Evolutionary conservation across 2,797 vertebrate genomes (phyloP).

Genomic region (Enteromius viviparus): DNA sequence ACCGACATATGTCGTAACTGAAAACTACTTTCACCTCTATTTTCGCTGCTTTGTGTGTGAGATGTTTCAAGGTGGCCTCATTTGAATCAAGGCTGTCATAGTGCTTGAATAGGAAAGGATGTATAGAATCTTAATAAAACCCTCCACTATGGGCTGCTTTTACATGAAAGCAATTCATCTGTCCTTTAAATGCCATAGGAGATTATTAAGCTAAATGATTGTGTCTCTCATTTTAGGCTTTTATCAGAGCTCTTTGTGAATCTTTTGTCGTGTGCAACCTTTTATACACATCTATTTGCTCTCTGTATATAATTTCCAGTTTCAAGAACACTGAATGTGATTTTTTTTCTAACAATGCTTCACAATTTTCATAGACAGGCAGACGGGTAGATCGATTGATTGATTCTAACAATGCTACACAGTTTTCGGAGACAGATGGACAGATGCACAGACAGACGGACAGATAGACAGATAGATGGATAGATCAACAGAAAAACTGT

Average conservation of each 20-base stretch:
- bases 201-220: conserved; percentile 39
- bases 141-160: conserved; percentile 16
- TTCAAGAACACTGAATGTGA: neutral
- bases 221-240: conserved; percentile 14
- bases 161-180: conserved; percentile 46
- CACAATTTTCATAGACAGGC: neutral
- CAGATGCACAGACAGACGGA: neutral
- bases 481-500: neutral
- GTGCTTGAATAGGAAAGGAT: conserved; percentile 46
- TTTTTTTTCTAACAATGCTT: neutral
- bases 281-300: conserved; percentile 5
- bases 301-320: conserved; percentile 7
- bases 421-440: neutral
- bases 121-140: conserved; percentile 57
- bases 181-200: conserved; percentile 17
- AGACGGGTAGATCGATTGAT: neutral
- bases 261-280: neutral
- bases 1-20: conserved; percentile 43
- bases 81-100: conserved; percentile 61
- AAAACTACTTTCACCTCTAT: conserved; percentile 61
- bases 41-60: conserved; percentile 49
- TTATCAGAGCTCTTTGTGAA: conserved; percentile 7
- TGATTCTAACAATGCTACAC: neutral
- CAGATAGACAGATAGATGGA: neutral
- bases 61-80: conserved; percentile 51